phyloP scores from a whole-genome alignment of 1,140 invertebrate genomes.

The Pollicipes pollicipes region DNA sequence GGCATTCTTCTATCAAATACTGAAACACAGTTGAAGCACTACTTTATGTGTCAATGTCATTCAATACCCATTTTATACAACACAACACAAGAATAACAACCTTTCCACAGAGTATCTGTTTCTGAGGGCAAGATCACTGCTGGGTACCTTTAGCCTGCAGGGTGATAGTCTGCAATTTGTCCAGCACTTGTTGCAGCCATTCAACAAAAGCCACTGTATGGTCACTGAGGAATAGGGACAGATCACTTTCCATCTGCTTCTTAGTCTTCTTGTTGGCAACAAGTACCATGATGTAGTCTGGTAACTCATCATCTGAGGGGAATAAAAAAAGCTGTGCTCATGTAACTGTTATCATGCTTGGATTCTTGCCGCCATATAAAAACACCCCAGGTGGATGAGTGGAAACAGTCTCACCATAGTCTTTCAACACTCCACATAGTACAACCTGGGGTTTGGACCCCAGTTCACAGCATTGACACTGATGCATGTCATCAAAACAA shows the following conservation, averaged over 20 bases:
- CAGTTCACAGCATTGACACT: too few relatives aligned
- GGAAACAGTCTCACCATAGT: conserved; percentile 2
- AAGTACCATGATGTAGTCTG: conserved; percentile 95
- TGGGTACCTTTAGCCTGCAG: not conserved
- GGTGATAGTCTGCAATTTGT: not conserved
- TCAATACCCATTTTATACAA: too few relatives aligned
- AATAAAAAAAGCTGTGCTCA: conserved; percentile 10
- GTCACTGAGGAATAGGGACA: conserved; percentile 65
- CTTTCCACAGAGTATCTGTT: too few relatives aligned
- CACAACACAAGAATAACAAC: too few relatives aligned
- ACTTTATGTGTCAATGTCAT: too few relatives aligned
- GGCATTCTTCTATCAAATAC: too few relatives aligned
- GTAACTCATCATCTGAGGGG: conserved; percentile 67
- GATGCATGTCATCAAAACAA: too few relatives aligned
- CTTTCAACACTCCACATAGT: too few relatives aligned
- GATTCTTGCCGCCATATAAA: conserved; percentile 8
- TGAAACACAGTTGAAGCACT: too few relatives aligned
- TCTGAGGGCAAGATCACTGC: too few relatives aligned
- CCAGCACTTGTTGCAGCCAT: conserved; percentile 63
- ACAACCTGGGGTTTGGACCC: too few relatives aligned
- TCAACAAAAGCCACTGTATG: conserved; percentile 73
- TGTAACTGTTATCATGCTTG: not conserved
- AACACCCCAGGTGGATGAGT: conserved; percentile 6
- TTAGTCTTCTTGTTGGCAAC: conserved; percentile 84
- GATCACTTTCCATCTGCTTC: conserved; percentile 77